Percentiles rank a stretch among this genome's conserved stretches.
Evolutionary conservation across 1,140 invertebrate species (phyloP).

Genomic region (Cotesia chilonis): DNA sequence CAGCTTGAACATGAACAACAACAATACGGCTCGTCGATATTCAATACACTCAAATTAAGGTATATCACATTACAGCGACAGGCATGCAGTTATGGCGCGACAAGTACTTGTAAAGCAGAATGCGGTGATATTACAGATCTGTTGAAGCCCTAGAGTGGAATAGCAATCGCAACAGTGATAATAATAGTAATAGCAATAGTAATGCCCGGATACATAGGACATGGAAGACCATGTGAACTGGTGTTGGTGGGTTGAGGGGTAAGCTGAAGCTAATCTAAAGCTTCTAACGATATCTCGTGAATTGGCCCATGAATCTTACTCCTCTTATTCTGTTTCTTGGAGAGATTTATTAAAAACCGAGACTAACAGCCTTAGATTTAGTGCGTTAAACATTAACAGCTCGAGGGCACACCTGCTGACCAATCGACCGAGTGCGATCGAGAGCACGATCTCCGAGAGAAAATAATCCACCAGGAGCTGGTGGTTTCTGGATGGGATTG

Average conservation of each 20-base stretch:
- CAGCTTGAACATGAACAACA: no score
- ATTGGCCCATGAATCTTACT: conserved; percentile 59
- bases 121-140: no score
- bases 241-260: neutral
- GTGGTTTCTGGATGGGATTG: no score
- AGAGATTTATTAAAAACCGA: conserved; percentile 56
- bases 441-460: conserved; percentile 17
- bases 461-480: neutral
- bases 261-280: conserved; percentile 47
- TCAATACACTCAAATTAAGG: no score
- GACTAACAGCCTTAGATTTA: no score
- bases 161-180: neutral
- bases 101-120: no score
- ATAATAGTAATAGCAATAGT: neutral
- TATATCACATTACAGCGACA: no score
- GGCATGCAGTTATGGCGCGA: no score
- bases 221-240: conserved; percentile 50
- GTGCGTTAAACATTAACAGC: conserved; percentile 30
- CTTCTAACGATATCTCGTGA: conserved; percentile 57
- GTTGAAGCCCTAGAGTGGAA: neutral
- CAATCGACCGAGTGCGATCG: conserved; percentile 25
- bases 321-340: conserved; percentile 53
- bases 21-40: no score
- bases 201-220: conserved; percentile 45
- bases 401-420: conserved; percentile 14